Base-by-base conservation (phyloP, 2,113 vertebrate species). In the Octodon degus region DNA sequence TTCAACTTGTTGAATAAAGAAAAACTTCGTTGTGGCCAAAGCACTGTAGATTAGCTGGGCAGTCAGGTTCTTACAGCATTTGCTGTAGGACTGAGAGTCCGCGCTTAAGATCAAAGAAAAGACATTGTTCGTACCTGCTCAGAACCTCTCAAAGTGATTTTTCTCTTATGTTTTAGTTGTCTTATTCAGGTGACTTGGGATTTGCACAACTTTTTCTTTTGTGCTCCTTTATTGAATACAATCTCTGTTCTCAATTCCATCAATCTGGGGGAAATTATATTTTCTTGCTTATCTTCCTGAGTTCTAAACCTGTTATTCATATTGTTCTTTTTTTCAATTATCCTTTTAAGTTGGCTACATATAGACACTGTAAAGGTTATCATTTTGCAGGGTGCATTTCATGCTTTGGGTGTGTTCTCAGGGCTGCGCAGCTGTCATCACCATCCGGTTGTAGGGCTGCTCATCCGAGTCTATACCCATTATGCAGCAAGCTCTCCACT, bases 1-100 rank as follows among this genome's bases (percentile, higher is more conserved):
- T 77, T 95, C 90, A 93, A 34, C 40, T 80, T 68, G 20, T 91
- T 89, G 62, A 85, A 94, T 65, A 96, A 94, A 96, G 95, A 79
- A 93, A 92, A 13, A 20, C 13, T 4, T 70, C 55, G 93, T 96
- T 82, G 47, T 77, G 81, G 81, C 72, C 96, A 63, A 40, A 65
- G 37, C 53, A 53, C 30, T 95, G 34, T 65, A 14, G 63, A 53
- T 86, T 86, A 81, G 67, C 50, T 74, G 90, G 81, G 50, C 89
- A 93, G 80, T 34, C 32, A 55, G 76, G 77, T 82, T 95, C 89
- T 80, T 58, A 84, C 90, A 22, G 34, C 22, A 2, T 88, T 93
- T 86, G 53, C 50, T 94, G 94, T 83, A 79, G 79, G 60, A 47
- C 8, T 2, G 19, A 79, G 37, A 34, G 63, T 22, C 24, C 17